A percentile compares a stretch with the other conserved stretches of the same genome.
Conservation (phyloP, 2,113 vertebrate species). For the Columbina picui region DNA sequence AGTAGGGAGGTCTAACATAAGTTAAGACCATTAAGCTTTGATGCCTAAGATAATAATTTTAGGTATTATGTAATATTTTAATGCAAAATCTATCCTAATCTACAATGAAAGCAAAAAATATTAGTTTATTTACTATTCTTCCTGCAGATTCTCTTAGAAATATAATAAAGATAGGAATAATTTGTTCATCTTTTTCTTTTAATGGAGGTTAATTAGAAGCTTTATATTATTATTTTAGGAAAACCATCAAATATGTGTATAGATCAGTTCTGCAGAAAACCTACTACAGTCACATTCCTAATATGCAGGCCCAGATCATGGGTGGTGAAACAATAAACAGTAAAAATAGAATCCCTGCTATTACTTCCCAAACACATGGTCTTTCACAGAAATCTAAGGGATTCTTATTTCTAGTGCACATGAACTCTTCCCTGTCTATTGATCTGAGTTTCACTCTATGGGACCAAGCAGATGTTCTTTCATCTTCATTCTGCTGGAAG, state of each 20-base stretch:
- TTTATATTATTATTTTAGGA: background rate
- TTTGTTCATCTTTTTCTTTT: background rate
- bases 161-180: background rate
- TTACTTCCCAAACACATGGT: background rate
- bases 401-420: background rate
- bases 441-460: background rate
- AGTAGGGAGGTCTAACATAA: background rate
- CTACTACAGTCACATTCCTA: background rate
- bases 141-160: background rate
- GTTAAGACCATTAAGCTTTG: background rate
- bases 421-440: background rate
- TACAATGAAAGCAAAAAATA: background rate
- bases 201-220: background rate
- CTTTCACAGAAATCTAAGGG: background rate
- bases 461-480: background rate
- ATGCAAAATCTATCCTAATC: background rate
- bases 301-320: background rate
- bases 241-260: background rate
- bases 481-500: background rate
- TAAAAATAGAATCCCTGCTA: background rate
- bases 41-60: background rate
- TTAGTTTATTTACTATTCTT: background rate
- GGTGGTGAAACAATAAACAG: background rate
- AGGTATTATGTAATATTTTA: background rate
- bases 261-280: background rate